phyloP scores from a whole-genome alignment of 1,140 invertebrate genomes.

The Drosophila setifemur region DNA sequence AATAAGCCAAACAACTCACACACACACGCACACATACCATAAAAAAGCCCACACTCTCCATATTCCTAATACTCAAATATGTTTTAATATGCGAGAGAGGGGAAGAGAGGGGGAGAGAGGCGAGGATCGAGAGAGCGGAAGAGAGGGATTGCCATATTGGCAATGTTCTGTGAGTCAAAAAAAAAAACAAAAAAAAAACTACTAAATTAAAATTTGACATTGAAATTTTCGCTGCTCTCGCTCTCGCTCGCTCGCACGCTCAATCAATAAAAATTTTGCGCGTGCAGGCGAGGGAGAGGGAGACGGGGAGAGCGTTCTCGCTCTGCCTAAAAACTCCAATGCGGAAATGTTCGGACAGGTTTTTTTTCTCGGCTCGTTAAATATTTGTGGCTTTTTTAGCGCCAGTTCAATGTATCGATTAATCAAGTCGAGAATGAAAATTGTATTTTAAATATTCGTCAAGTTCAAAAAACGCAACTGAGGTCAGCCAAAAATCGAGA shows the following conservation, averaged over 20 bases:
- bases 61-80: slow-evolving; percentile 54
- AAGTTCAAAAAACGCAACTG: slow-evolving; percentile 74
- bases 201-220: slow-evolving; percentile 81
- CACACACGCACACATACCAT: slow-evolving; percentile 9
- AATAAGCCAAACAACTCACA: slow-evolving; percentile 63
- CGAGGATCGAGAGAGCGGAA: neutral
- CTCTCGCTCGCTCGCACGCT: slow-evolving; percentile 38
- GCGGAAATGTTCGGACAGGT: slow-evolving; percentile 77
- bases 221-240: slow-evolving; percentile 55
- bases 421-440: slow-evolving; percentile 56
- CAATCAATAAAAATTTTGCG: slow-evolving; percentile 70
- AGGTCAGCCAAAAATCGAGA: slow-evolving; percentile 49
- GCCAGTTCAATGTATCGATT: slow-evolving; percentile 70
- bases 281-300: slow-evolving; percentile 39
- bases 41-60: slow-evolving; percentile 22
- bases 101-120: slow-evolving; percentile 11
- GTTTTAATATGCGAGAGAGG: slow-evolving; percentile 11
- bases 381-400: slow-evolving; percentile 9
- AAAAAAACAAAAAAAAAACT: slow-evolving; percentile 38
- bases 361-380: slow-evolving; percentile 16
- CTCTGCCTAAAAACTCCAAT: slow-evolving; percentile 38
- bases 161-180: slow-evolving; percentile 63
- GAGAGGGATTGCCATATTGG: slow-evolving; percentile 58
- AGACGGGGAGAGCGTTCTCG: slow-evolving; percentile 24
- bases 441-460: slow-evolving; percentile 21